Percentiles rank a stretch among this genome's conserved stretches.
These are phyloP conservation scores for Liposcelis brunnea DNA, from an alignment of 2,888 invertebrate genomes.

Conservation along the genomic window DNA sequence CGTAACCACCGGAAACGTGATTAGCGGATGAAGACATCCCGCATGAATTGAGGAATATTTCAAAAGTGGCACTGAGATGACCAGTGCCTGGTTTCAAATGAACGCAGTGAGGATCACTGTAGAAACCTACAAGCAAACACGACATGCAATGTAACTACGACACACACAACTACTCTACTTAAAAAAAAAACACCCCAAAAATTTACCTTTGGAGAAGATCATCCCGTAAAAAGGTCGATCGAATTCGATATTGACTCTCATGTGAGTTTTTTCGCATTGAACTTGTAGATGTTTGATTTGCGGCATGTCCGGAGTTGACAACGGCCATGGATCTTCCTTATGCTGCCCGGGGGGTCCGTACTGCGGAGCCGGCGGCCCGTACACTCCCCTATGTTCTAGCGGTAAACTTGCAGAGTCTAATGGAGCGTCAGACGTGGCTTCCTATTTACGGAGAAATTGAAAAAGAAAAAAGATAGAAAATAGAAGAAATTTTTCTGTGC, in stretches of 20 bases:
- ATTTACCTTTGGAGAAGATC: conserved; percentile 73
- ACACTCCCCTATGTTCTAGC: conserved; percentile 20
- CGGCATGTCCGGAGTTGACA: conserved; percentile 75
- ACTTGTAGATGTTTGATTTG: conserved; percentile 87
- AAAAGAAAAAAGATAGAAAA: no score
- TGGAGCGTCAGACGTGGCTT: conserved; percentile 5
- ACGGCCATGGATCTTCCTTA: conserved; percentile 70
- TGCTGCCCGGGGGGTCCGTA: conserved; percentile 25
- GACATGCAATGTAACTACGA: no score
- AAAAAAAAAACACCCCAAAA: background rate
- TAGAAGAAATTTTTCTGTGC: no score
- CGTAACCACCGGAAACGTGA: conserved; percentile 66
- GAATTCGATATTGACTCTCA: conserved; percentile 89
- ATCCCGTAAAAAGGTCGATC: conserved; percentile 89
- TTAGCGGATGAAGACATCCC: conserved; percentile 89
- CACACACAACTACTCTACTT: no score
- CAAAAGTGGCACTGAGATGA: conserved; percentile 79
- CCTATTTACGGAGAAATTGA: background rate
- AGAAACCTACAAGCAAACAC: conserved; percentile 40
- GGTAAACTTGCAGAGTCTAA: conserved; percentile 16
- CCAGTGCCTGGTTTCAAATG: conserved; percentile 83
- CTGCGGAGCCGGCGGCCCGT: conserved; percentile 22
- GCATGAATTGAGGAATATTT: conserved; percentile 83
- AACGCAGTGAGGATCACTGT: conserved; percentile 80
- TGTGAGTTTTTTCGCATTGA: conserved; percentile 89